Percentiles rank a stretch among this genome's conserved stretches.
Evolutionary conservation across 2,797 vertebrate species (phyloP).

Genomic region (Bryconaethiops microstoma): DNA sequence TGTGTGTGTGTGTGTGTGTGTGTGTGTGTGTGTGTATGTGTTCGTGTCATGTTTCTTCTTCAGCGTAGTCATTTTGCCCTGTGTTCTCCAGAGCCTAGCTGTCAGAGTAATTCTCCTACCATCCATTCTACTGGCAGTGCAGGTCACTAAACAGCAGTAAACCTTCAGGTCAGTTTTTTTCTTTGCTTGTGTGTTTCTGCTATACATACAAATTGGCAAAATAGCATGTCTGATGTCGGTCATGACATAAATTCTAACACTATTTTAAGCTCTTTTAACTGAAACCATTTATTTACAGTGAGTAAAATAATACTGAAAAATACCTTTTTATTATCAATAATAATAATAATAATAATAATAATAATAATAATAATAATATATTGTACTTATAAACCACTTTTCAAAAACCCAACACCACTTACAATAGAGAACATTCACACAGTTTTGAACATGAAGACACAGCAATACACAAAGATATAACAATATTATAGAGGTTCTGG

Average conservation of each 20-base stretch:
- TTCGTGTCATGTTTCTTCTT: slow-evolving; percentile 13
- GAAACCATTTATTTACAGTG: no score
- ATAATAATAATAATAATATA: no score
- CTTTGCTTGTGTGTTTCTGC: no score
- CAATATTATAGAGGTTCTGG: no score
- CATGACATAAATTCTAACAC: neutral
- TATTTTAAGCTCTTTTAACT: neutral
- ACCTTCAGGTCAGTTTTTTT: neutral
- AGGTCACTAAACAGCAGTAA: slow-evolving; percentile 25
- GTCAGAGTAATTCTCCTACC: slow-evolving; percentile 40
- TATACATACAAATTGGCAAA: neutral
- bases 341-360: no score
- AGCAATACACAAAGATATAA: no score
- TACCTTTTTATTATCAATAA: no score
- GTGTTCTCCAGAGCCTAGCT: slow-evolving; percentile 39
- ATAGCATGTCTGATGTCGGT: neutral
- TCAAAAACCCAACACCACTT: no score
- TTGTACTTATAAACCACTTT: no score
- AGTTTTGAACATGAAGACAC: no score
- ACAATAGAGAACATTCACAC: no score
- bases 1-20: slow-evolving; percentile 44
- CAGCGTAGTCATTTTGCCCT: slow-evolving; percentile 16
- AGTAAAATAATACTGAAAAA: no score
- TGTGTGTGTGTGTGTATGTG: slow-evolving; percentile 22
- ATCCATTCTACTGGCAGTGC: slow-evolving; percentile 16